Base-by-base conservation (phyloP, 2,888 invertebrate species). In the Anarsia innoxiella region DNA sequence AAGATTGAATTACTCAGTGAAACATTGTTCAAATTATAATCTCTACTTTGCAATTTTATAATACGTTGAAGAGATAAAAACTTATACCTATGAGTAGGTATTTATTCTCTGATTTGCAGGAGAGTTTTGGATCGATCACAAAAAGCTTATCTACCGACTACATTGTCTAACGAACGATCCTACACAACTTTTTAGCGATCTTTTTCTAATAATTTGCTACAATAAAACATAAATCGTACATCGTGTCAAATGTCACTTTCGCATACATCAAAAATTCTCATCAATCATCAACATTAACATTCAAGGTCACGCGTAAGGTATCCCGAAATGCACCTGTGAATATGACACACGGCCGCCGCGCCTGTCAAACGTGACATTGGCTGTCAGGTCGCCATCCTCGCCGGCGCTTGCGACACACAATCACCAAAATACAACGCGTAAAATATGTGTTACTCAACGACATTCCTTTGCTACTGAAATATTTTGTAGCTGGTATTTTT, bases 391-490 rank as follows among this genome's bases (percentile, higher is more conserved):
- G 11, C 9, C 29, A 6, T n/a, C n/a, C n/a, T 1, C 34, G 34
- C 26, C 26, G 36, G 31, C 29, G 27, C 15, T 37, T 32, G 37
- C 37, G 37, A 32, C 27, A 32, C 28, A 12, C 28, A 26, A 26
- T 26, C 26, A 14, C 25, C 2, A 12, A 9, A 33, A 28, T 27
- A 16, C 11, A 19, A 12, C 23, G 35, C 13, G 19, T 28, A 28
- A 14, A 16, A 15, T 16, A 8, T 25, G n/a, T 25, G 23, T 25
- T 33, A 33, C 26, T 26, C 33, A 33, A 33, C 33, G 33, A 26
- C 33, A 33, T 33, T 33, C 33, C 15, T 33, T 15, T n/a, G n/a
- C n/a, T n/a, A n/a, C n/a, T n/a, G n/a, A n/a, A n/a, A n/a, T n/a
- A n/a, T n/a, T n/a, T n/a, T n/a, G n/a, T n/a, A n/a, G n/a, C n/a